Evolutionary conservation across 2,113 vertebrate genomes (phyloP).

Genomic region (Petrocephalus zakoni): DNA sequence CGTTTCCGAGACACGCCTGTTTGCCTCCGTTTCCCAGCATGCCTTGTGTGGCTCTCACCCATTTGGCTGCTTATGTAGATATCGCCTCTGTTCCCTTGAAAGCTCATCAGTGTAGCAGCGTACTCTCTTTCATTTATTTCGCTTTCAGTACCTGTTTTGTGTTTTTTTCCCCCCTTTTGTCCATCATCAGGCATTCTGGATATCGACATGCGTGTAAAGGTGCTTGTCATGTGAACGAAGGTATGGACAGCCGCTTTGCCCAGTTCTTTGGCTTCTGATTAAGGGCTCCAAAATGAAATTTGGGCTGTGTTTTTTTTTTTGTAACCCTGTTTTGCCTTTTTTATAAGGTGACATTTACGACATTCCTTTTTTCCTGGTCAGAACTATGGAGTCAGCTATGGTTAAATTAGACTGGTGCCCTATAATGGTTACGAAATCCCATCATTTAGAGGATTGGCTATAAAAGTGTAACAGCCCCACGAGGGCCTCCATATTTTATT

Average conservation of each 20-base stretch:
- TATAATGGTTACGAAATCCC: background rate
- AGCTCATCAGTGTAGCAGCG: background rate
- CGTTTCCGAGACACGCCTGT: background rate
- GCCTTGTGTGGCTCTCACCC: background rate
- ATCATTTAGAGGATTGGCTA: conserved; percentile 6
- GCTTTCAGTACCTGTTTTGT: background rate
- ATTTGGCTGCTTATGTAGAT: background rate
- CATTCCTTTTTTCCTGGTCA: background rate
- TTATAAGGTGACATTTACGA: background rate
- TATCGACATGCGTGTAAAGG: background rate
- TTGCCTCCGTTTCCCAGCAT: background rate
- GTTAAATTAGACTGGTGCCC: background rate
- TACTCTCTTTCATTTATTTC: background rate
- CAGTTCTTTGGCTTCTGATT: background rate
- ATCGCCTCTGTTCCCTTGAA: background rate
- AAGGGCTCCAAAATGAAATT: background rate
- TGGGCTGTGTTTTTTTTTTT: background rate
- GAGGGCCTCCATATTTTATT: background rate
- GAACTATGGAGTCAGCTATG: background rate
- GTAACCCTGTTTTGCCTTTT: background rate
- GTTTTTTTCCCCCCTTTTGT: background rate
- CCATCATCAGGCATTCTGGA: background rate
- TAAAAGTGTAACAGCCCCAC: background rate
- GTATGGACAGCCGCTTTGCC: background rate
- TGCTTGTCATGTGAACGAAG: background rate